Evolutionary conservation across 2,113 vertebrate genomes (phyloP).

Genomic region (Hipposideros armiger): DNA sequence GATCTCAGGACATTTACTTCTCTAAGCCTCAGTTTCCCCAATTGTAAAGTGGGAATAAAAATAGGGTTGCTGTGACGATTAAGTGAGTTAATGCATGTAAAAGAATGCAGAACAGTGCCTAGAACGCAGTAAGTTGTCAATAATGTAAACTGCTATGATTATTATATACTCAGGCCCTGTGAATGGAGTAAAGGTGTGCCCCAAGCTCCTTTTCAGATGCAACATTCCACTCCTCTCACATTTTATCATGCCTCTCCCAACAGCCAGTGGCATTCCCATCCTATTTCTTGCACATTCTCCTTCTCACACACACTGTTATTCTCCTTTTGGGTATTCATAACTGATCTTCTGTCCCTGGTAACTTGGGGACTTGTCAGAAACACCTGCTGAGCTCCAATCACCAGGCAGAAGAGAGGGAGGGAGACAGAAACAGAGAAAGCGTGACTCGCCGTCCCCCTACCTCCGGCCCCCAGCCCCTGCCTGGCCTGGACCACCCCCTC

Average conservation of each 20-base stretch:
- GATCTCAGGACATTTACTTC: background rate
- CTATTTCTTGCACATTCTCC: background rate
- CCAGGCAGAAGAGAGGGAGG: background rate
- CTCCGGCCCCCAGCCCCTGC: background rate
- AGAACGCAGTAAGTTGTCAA: background rate
- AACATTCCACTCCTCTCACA: background rate
- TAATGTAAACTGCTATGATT: fast-evolving
- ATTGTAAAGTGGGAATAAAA: background rate
- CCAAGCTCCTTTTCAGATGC: background rate
- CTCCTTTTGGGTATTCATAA: constrained; percentile 54
- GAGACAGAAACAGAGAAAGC: background rate
- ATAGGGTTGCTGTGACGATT: background rate
- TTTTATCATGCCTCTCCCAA: background rate
- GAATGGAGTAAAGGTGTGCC: background rate
- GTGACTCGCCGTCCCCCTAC: fast-evolving
- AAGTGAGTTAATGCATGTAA: background rate
- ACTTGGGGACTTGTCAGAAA: constrained; percentile 67
- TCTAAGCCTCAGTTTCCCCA: background rate
- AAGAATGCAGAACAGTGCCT: background rate
- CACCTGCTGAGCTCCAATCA: constrained; percentile 71
- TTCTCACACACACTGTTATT: background rate
- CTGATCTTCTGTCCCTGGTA: constrained; percentile 59
- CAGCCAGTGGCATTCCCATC: background rate
- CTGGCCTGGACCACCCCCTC: background rate
- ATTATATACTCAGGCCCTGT: fast-evolving